Evolutionary conservation across 1,140 invertebrate species (phyloP).

Genomic region (Lordiphosa stackelbergi): DNA sequence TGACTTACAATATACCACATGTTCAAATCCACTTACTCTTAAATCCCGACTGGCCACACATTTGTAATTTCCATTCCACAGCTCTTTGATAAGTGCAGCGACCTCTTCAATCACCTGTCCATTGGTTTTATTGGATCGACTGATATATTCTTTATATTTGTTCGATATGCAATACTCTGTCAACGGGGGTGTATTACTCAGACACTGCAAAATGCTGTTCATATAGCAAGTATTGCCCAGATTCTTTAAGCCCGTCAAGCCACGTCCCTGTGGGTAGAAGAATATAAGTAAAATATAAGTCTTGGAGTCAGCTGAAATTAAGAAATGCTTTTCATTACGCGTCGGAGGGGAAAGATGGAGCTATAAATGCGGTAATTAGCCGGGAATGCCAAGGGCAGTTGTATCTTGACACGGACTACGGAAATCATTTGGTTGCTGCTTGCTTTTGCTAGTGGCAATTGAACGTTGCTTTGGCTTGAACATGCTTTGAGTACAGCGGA

Average conservation of each 20-base stretch:
- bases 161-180: constrained; percentile 86
- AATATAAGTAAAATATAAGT: no score
- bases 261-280: constrained; percentile 80
- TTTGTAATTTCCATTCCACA: constrained; percentile 87
- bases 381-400: constrained; percentile 35
- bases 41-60: constrained; percentile 88
- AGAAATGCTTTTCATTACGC: constrained; percentile 32
- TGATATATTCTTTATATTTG: constrained; percentile 80
- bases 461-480: constrained; percentile 29
- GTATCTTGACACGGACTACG: constrained; percentile 61
- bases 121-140: constrained; percentile 79
- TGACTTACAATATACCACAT: no score
- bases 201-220: constrained; percentile 97
- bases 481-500: constrained; percentile 59
- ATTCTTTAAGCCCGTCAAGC: constrained; percentile 91
- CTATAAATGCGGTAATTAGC: constrained; percentile 63
- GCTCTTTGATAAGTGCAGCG: constrained; percentile 84
- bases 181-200: constrained; percentile 88
- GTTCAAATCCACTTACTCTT: constrained; percentile 59
- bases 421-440: constrained; percentile 56
- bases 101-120: constrained; percentile 87
- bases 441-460: constrained; percentile 3
- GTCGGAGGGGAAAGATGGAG: constrained; percentile 58
- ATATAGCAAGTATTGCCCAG: constrained; percentile 98
- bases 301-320: no score